A percentile compares a stretch with the other conserved stretches of the same genome.
Evolutionary conservation across 2,113 vertebrate species (phyloP).

Genomic region (Sturnira hondurensis): DNA sequence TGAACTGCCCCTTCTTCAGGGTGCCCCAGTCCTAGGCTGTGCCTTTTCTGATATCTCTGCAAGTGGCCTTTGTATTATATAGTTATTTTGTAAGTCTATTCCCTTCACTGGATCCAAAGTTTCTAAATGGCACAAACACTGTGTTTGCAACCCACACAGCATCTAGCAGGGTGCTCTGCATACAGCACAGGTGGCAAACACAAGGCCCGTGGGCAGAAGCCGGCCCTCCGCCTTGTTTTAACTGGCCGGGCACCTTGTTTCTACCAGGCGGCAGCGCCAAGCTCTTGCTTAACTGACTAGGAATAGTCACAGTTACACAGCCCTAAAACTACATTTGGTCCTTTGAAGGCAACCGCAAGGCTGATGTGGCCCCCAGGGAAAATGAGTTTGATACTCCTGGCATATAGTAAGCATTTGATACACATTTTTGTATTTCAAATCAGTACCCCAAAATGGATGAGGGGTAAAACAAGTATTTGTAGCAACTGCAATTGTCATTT

Average conservation of each 20-base stretch:
- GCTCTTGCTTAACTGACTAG: too few relatives aligned
- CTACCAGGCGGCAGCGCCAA: fast-evolving
- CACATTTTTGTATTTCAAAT: not conserved
- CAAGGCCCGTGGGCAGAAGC: too few relatives aligned
- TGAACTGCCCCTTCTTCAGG: not conserved
- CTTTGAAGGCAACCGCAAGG: too few relatives aligned
- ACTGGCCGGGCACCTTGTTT: too few relatives aligned
- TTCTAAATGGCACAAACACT: not conserved
- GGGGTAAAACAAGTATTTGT: not conserved
- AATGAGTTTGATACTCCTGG: too few relatives aligned
- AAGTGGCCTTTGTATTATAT: not conserved
- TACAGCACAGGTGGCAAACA: not conserved
- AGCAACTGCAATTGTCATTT: not conserved
- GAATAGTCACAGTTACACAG: too few relatives aligned
- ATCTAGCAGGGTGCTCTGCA: not conserved
- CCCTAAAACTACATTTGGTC: too few relatives aligned
- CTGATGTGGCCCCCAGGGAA: too few relatives aligned
- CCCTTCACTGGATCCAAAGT: not conserved
- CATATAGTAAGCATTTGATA: not conserved
- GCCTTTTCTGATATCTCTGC: not conserved
- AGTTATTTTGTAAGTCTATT: not conserved
- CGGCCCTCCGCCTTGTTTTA: too few relatives aligned
- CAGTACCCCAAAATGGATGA: not conserved
- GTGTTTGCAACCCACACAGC: not conserved
- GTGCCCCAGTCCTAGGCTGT: not conserved